phyloP scores from a whole-genome alignment of 2,888 invertebrate species.

The Alsophila aescularia region DNA sequence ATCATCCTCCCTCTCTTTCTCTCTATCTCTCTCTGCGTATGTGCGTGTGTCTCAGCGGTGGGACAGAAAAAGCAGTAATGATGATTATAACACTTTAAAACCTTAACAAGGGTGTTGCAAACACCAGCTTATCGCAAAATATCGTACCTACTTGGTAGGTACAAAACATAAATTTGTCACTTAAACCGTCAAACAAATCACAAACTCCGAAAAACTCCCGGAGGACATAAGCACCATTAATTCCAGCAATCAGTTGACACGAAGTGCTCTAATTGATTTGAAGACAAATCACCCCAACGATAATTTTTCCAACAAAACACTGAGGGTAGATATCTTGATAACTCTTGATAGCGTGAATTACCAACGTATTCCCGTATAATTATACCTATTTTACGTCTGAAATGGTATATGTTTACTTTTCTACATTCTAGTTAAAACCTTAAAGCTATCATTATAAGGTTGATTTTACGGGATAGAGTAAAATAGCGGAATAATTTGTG shows the following conservation, averaged over 20 bases:
- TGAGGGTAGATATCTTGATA: conserved; percentile 28
- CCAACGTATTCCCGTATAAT: conserved; percentile 34
- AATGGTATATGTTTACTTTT: background rate
- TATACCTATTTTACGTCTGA: conserved; percentile 9
- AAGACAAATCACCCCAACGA: conserved; percentile 20
- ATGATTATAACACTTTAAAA: too few species aligned
- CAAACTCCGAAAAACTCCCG: too few species aligned
- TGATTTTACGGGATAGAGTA: background rate
- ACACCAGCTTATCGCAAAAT: too few species aligned
- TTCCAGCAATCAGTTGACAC: conserved; percentile 11
- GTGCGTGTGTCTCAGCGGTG: too few species aligned
- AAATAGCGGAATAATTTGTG: background rate
- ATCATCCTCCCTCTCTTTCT: too few species aligned
- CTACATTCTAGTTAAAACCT: background rate
- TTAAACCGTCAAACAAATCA: too few species aligned
- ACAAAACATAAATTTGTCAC: too few species aligned
- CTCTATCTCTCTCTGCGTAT: too few species aligned
- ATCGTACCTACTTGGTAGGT: too few species aligned
- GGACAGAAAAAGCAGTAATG: too few species aligned
- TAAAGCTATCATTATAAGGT: background rate
- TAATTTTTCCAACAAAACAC: conserved; percentile 31
- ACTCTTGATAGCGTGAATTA: conserved; percentile 29
- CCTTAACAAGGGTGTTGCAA: too few species aligned
- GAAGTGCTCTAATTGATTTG: conserved; percentile 20
- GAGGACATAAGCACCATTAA: conserved; percentile 2